Conservation (phyloP, 2,113 vertebrate species). For the Synodontis membranacea region DNA sequence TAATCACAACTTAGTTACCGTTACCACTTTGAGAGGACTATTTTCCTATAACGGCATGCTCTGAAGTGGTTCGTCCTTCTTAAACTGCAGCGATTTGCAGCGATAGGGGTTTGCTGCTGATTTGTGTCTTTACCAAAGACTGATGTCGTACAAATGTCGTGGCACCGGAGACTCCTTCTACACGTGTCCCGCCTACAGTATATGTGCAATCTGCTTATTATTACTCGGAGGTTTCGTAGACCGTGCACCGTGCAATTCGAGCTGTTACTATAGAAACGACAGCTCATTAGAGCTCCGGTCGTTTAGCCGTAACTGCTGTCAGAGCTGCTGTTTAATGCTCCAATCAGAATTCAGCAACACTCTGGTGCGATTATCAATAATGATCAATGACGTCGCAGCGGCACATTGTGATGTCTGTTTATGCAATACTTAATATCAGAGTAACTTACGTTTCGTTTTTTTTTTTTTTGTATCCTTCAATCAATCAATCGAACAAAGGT, state of each 20-base stretch:
- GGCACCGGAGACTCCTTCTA: neutral
- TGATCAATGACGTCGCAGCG: too few species aligned
- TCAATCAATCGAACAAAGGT: too few species aligned
- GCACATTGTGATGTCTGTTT: too few species aligned
- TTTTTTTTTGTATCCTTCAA: neutral
- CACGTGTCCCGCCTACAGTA: neutral
- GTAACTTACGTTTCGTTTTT: neutral
- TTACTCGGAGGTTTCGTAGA: neutral
- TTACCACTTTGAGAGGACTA: neutral
- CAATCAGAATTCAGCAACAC: neutral
- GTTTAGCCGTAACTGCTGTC: too few species aligned
- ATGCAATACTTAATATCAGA: neutral
- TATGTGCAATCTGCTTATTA: neutral
- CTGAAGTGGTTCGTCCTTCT: neutral
- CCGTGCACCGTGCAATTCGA: neutral
- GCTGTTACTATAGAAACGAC: neutral
- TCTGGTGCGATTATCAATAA: neutral
- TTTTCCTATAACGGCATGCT: neutral
- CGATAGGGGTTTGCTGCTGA: too few species aligned
- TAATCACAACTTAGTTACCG: neutral
- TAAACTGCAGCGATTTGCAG: too few species aligned
- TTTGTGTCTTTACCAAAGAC: too few species aligned
- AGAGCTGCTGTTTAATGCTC: neutral
- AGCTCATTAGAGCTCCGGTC: neutral
- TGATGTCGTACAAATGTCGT: too few species aligned